These are phyloP conservation scores for Tethya wilhelma DNA, from an alignment of 37 sponge, comb jelly and placozoan genomes.

Conservation along the genomic window DNA sequence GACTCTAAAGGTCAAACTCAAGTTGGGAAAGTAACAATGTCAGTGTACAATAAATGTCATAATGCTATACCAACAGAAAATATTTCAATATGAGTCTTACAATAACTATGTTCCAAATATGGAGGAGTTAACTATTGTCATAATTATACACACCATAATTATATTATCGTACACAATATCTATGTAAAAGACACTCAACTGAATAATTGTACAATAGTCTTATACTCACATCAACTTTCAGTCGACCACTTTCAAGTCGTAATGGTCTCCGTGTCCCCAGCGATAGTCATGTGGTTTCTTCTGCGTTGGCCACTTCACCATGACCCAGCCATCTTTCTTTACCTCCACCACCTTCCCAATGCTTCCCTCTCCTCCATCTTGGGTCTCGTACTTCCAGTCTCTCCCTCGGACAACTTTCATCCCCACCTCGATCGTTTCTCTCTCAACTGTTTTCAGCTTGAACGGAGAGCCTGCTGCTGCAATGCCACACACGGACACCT, in stretches of 20 bases:
- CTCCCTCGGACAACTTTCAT: slow-evolving; percentile 3
- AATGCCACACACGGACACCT: not conserved
- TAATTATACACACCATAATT: too few species aligned
- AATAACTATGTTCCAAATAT: too few species aligned
- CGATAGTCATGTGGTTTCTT: slow-evolving; percentile 7
- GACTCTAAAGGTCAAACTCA: slow-evolving; percentile 75
- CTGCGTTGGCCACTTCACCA: not conserved
- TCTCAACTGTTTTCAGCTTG: not conserved
- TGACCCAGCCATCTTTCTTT: slow-evolving; percentile 9
- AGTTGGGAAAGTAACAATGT: slow-evolving; percentile 25
- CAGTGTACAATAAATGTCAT: not conserved
- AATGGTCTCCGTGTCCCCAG: not conserved
- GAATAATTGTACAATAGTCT: too few species aligned
- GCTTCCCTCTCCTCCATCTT: not conserved
- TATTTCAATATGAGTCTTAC: not conserved
- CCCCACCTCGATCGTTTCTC: not conserved
- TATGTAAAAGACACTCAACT: too few species aligned
- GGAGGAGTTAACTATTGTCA: too few species aligned
- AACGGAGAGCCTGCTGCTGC: not conserved
- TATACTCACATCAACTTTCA: too few species aligned
- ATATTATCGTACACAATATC: too few species aligned
- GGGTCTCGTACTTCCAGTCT: slow-evolving; percentile 23
- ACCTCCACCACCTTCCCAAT: not conserved
- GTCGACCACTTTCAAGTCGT: slow-evolving; percentile 8
- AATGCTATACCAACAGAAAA: not conserved